Base-by-base conservation (phyloP, 2,888 invertebrate species). In the Amiota mariae region DNA sequence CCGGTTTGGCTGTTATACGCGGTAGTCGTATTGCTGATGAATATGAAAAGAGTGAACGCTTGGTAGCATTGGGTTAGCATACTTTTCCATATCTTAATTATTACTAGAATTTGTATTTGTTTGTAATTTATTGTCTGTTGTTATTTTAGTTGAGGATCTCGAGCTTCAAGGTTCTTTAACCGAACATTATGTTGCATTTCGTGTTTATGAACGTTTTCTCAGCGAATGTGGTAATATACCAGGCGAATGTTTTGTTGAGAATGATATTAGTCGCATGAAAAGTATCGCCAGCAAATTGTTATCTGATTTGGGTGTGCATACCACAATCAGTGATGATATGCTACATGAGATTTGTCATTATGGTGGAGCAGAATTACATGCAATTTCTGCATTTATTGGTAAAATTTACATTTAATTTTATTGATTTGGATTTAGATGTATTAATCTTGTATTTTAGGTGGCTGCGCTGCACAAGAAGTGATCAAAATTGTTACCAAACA, bases 401-500 rank as follows among this genome's bases (percentile, higher is more conserved):
- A 87, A 85, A 76, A 68, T 20, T 10, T 13, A 36, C 8, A 36
- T 36, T 36, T 36, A 36, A 36, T 36, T 8, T 9, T 46, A 59
- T 67, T 64, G 1, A 66, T 9, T 47, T 56, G 0, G n/a, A 4
- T 48, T 72, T 49, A 11, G 9, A 70, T 75, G 36, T 24, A 47
- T 56, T 47, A n/a, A n/a, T 18, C 59, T 18, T 1, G 15, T 11
- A 13, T 76, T 74, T 0, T 68, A 90, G 96, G 95, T 77, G 99
- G 98, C 4, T 95, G 97, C 88, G 95, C 96, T 46, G 98, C 98
- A 9, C 99, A 99, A 87, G 99, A 99, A 91, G 94, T 94, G 6
- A 97, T 98, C 78, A 99, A 99, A 91, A 91, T 99, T 73, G 93
- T 98, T 72, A 99, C 99, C 2, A 94, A 94, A 86, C 99, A 99